Base-by-base conservation (phyloP, 1,140 invertebrate species). In the Spodoptera frugiperda region DNA sequence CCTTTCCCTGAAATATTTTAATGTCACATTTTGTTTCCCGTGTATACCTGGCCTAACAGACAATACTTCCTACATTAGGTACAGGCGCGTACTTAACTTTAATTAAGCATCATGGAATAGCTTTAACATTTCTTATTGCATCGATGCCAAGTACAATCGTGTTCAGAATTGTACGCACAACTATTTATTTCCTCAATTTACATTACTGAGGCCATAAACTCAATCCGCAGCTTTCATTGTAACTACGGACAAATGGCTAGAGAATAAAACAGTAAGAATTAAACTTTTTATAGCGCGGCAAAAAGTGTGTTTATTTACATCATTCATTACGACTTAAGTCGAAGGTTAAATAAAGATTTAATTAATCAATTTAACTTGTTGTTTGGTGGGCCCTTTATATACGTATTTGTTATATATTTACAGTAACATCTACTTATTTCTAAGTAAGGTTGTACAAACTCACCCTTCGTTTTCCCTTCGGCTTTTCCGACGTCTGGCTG, bases 381-480 rank as follows among this genome's bases (percentile, higher is more conserved):
- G 3, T 44, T 44, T 63, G 6, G 15, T 44, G 2, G 17, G 3
- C 11, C 15, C 54, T 30, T 11, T 63, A 39, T 9, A n/a, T 39
- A 39, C 11, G 8, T 63, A 25, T 63, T 19, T 19, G 1, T 12
- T 3, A 61, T 44, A 12, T 15, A 44, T 44, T 33, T 10, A 17
- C 17, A 44, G 15, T 44, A 17, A 61, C 5, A 19, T 67, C 63
- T 67, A 21, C 1, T 48, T 19, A 48, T 17, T 8, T 25, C 19
- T 25, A 48, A 55, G 49, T 55, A 14, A 2, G n/a, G 51, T n/a
- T 17, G 49, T 71, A 15, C 53, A 77, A 77, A 87, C 88, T 90
- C 74, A 92, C 90, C 89, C 84, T 87, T 73, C 82, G 82, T 79
- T 90, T 91, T 71, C 86, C 87, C 67, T 85, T 89, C 61, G 87